Conservation (phyloP, 2,113 vertebrate species). For the Kobus ellipsiprymnus region DNA sequence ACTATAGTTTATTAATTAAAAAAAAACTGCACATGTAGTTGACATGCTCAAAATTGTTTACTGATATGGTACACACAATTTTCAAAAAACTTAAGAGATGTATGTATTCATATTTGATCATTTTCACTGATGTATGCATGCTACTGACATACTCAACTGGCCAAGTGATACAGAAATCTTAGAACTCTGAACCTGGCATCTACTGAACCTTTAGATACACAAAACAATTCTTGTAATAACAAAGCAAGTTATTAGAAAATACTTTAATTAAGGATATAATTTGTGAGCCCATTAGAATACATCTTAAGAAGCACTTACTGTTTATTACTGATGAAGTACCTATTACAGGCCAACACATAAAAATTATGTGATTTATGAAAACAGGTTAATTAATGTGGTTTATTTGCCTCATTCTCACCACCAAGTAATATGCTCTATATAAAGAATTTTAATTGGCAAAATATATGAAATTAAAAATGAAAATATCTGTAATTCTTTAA, state of each 20-base stretch:
- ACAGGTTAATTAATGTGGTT: background rate
- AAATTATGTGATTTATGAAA: background rate
- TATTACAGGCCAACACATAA: background rate
- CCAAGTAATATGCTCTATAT: background rate
- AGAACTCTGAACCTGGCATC: background rate
- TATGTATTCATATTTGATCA: background rate
- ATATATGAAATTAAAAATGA: background rate
- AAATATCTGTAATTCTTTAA: background rate
- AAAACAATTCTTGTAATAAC: background rate
- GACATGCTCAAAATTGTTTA: background rate
- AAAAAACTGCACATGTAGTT: background rate
- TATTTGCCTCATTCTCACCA: background rate
- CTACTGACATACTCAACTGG: background rate
- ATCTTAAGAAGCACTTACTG: background rate
- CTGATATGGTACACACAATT: background rate
- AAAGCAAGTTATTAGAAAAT: constrained; percentile 26
- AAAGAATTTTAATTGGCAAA: constrained; percentile 8
- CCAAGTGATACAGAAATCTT: background rate
- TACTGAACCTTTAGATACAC: background rate
- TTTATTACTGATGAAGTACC: background rate
- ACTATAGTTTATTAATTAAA: background rate
- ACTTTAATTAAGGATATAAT: background rate
- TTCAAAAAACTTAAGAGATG: background rate
- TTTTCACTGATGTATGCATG: background rate
- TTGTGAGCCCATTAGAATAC: background rate